Conservation (phyloP, 2,113 vertebrate genomes). For the Aepyceros melampus region DNA sequence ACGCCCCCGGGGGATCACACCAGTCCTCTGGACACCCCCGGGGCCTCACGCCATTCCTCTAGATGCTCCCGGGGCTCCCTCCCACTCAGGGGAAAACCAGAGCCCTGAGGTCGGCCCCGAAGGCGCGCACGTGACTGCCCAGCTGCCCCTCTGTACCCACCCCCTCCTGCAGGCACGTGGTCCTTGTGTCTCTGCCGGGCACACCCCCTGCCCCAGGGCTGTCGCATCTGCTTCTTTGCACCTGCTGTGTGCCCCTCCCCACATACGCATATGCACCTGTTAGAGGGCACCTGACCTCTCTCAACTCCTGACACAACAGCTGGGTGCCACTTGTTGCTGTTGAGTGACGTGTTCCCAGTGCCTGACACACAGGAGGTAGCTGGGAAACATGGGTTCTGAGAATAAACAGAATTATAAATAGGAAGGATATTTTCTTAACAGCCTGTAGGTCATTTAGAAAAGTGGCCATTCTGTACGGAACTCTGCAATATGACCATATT, state of each 20-base stretch:
- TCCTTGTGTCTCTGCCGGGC: neutral
- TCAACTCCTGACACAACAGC: no score
- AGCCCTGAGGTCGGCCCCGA: rapidly evolving
- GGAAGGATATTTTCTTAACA: neutral
- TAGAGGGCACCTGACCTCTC: neutral
- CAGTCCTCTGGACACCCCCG: no score
- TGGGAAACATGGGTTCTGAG: no score
- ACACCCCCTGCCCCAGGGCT: neutral
- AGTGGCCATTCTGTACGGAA: neutral
- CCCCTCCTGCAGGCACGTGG: rapidly evolving
- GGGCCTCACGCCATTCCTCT: no score
- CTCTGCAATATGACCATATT: rapidly evolving
- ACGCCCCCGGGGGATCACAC: no score
- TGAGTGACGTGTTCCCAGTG: neutral
- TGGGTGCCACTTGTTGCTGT: neutral
- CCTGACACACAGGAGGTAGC: neutral
- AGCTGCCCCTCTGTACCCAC: no score
- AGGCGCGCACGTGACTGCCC: rapidly evolving
- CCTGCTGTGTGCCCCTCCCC: no score
- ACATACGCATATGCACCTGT: rapidly evolving
- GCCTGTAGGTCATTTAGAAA: neutral
- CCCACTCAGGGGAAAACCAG: neutral
- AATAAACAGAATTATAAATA: neutral
- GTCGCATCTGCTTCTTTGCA: neutral
- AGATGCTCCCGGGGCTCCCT: no score